Percentiles rank a stretch among this genome's conserved stretches.
Conservation (phyloP, 2,113 vertebrate species). For the Xenopus tropicalis region DNA sequence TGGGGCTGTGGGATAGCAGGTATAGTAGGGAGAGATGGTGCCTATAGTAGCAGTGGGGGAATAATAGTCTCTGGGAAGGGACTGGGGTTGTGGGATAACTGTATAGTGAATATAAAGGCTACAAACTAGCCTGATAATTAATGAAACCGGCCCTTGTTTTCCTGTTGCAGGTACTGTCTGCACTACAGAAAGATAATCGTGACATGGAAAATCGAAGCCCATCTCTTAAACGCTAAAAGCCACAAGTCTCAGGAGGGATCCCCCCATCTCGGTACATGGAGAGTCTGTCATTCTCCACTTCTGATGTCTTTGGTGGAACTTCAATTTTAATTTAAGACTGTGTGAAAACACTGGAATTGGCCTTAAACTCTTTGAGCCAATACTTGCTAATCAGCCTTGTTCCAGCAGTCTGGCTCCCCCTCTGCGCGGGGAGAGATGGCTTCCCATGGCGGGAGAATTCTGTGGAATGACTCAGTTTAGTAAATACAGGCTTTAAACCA, state of each 20-base stretch:
- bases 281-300: constrained; percentile 14
- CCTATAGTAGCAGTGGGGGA: too few species aligned
- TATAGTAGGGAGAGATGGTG: too few species aligned
- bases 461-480: neutral
- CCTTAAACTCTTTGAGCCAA: constrained; percentile 50
- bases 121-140: too few species aligned
- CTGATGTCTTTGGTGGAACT: constrained; percentile 35
- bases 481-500: constrained; percentile 11
- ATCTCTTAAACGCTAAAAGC: constrained; percentile 71
- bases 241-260: constrained; percentile 12
- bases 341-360: constrained; percentile 51
- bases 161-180: constrained; percentile 73
- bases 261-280: neutral
- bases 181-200: constrained; percentile 80
- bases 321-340: constrained; percentile 32
- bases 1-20: too few species aligned
- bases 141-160: neutral
- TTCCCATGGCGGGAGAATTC: neutral
- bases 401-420: neutral
- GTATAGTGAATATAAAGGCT: too few species aligned
- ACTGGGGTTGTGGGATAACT: too few species aligned
- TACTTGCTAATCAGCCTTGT: constrained; percentile 8
- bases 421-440: neutral
- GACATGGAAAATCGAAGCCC: constrained; percentile 80
- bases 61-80: too few species aligned